Evolutionary conservation across 2,797 vertebrate genomes (phyloP).

Genomic region (Delichon dasypus): DNA sequence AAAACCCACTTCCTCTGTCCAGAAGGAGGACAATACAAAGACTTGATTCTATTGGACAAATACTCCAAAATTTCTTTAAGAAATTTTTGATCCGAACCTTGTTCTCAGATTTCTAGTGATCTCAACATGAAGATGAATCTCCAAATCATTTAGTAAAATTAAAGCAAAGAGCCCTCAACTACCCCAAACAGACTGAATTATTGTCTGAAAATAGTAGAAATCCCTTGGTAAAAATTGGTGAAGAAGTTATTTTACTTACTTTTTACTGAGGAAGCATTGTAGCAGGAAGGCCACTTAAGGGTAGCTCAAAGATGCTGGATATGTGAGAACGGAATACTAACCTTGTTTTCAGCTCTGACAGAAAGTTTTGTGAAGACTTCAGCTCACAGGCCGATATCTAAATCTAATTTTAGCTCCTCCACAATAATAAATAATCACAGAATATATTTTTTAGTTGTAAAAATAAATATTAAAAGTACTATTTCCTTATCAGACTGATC

Average conservation of each 20-base stretch:
- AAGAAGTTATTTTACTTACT: constrained; percentile 3
- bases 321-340: neutral
- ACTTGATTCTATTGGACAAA: constrained; percentile 36
- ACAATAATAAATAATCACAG: neutral
- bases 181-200: constrained; percentile 37
- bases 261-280: constrained; percentile 41
- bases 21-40: neutral
- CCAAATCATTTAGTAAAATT: constrained; percentile 41
- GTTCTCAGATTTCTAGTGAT: constrained; percentile 35
- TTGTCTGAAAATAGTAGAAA: constrained; percentile 7
- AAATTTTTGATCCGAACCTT: constrained; percentile 28
- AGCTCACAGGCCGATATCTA: neutral
- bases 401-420: neutral
- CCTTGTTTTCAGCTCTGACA: neutral
- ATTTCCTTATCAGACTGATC: neutral
- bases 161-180: constrained; percentile 38
- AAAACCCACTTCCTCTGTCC: neutral
- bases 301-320: neutral
- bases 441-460: neutral
- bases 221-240: constrained; percentile 12
- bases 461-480: neutral
- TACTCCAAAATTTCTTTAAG: constrained; percentile 42
- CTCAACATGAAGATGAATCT: constrained; percentile 38
- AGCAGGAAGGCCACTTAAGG: neutral
- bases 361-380: neutral